Base-by-base conservation (phyloP, 2,113 vertebrate species). In the Pithys albifrons region DNA sequence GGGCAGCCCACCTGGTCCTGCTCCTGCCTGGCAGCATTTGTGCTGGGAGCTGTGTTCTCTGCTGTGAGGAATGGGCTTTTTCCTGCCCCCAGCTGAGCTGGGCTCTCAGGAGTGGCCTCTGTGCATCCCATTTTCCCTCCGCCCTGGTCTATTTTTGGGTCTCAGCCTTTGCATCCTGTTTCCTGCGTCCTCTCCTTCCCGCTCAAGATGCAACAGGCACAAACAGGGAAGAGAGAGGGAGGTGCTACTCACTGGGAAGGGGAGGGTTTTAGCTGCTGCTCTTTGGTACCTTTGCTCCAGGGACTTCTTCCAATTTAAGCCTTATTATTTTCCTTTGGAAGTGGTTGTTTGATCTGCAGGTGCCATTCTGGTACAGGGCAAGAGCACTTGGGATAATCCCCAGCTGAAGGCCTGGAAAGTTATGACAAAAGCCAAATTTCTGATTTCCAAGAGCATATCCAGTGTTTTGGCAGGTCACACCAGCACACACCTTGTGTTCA, bases 171-270 rank as follows among this genome's bases (percentile, higher is more conserved):
- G 48, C 41, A 91, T 95, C 94, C 72, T 95, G 92, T 91, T 95
- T 95, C 91, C 94, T 93, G 89, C 93, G 91, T 93, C 91, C 61
- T 89, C 92, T 80, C 76, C 54, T 91, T 95, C 80, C 88, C 6
- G 10, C 73, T 73, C 64, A 54, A 90, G 73, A 85, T 23, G 54
- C 76, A 87, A 51, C 35, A 86, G 76, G 67, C 85, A 74, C 76
- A 52, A 83, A 59, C 22, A 75, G 46, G 52, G 82, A 62, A 46
- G 46, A 37, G 57, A 70, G 52, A 88, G 35, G 66, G 66, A 79
- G 46, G 52, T 10, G 17, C 51, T 45, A 45, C 17, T 5, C 33
- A 12, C 37, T 35, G 37, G 43, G n/a, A 76, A 76, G 35, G 20
- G 66, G 41, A 55, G 7, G 12, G 31, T 10, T 67, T 33, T 70